phyloP scores from a whole-genome alignment of 2,888 invertebrate genomes.

The Galerucella calmariensis region DNA sequence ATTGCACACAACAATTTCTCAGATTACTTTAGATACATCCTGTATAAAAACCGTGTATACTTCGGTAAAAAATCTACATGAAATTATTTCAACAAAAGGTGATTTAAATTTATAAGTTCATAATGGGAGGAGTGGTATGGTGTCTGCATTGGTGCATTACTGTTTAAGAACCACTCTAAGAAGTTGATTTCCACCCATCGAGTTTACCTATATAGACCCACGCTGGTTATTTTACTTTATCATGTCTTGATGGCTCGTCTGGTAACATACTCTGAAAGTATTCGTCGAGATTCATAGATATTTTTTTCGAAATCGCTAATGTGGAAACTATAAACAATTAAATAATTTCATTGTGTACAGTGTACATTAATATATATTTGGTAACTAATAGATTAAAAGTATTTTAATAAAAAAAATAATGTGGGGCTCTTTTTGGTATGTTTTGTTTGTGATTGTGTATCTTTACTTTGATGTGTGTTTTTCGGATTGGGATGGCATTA shows the following conservation, averaged over 20 bases:
- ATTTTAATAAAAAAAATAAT: background rate
- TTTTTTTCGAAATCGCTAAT: too few species aligned
- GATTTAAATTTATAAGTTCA: conserved; percentile 28
- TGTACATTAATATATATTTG: too few species aligned
- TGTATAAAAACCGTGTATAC: too few species aligned
- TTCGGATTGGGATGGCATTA: conserved; percentile 64
- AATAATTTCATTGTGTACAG: too few species aligned
- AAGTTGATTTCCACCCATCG: conserved; percentile 31
- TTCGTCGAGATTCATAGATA: too few species aligned
- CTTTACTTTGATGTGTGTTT: background rate
- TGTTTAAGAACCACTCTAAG: conserved; percentile 31
- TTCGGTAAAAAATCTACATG: background rate
- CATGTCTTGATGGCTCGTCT: conserved; percentile 26
- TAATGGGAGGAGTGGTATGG: conserved; percentile 25
- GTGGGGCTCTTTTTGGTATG: background rate
- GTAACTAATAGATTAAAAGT: background rate
- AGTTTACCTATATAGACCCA: conserved; percentile 31
- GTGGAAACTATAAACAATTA: too few species aligned
- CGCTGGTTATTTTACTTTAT: conserved; percentile 29
- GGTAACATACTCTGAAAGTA: conserved; percentile 14
- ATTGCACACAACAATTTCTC: too few species aligned
- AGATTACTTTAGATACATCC: too few species aligned
- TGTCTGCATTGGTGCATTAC: conserved; percentile 26
- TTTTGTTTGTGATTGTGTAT: background rate
- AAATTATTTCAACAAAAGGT: conserved; percentile 21